Evolutionary conservation across 2,888 invertebrate genomes (phyloP), one percentile per base, ranked within the genome.

Genomic region (Gymnocheta viridis): DNA sequence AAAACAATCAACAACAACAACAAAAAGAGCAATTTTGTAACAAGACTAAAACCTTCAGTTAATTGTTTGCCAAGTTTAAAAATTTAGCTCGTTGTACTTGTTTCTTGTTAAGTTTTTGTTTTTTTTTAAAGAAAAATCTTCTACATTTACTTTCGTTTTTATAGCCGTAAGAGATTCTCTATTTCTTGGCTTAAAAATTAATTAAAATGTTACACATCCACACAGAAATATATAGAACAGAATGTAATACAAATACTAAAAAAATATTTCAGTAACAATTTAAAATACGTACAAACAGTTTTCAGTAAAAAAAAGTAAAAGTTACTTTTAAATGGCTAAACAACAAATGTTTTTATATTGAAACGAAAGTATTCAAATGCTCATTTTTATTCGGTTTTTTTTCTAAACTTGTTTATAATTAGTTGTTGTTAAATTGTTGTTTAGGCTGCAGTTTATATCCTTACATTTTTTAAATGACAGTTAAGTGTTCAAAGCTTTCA

Each of bases 51-150:
- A 82, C n/a, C 56, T 70, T 56, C 19, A 51, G 49, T 80, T 76
- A 83, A 83, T 80, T 80, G 77, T 77, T 77, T 77, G 38, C 67
- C 80, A 77, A 81, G 67, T 67, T 54, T 72, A 72, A 77, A 82
- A 76, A 62, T 69, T 9, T 32, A 44, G 74, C 14, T 29, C 19
- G 7, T 27, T 35, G 22, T 64, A 24, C 24, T 54, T 51, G 32
- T 70, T 70, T 79, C 62, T 47, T 79, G 24, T 54, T 29, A 49
- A 51, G 49, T 22, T 54, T 38, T 41, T 70, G 4, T 22, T 9
- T 51, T 51, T 12, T 54, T 41, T 29, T 2, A 7, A 44, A 44
- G 9, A 44, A 62, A 51, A 32, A 44, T 9, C 24, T 27, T 9
- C 7, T 62, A 29, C 35, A 77, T 81, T 77, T 38, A 73, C 58